Base-by-base conservation (phyloP, 2,888 invertebrate species). In the Gortyna flavago region DNA sequence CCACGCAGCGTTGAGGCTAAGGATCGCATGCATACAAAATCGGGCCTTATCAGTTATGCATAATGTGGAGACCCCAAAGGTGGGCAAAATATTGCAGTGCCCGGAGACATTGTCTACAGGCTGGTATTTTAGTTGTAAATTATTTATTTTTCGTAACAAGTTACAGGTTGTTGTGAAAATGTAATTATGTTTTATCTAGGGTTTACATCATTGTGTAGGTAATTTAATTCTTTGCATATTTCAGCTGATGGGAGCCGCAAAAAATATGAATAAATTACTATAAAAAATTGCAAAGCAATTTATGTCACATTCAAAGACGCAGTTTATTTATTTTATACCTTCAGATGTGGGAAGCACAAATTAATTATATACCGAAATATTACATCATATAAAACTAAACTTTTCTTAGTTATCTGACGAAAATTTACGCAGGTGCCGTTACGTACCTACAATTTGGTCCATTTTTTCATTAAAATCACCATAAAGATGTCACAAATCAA, bases 21-120 rank as follows among this genome's bases (percentile, higher is more conserved):
- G 96, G 96, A 96, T 95, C 96, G 95, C 92, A 97, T 97, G 97
- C 97, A 97, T 97, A 97, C 96, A 93, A 94, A 97, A 97, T 96
- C 90, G 93, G 89, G 93, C 96, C 96, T 96, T 96, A 96, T 97
- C 96, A 94, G 97, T 96, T 97, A 97, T 97, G 97, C 97, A 97
- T 97, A 97, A 96, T 97, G 95, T 94, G 94, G 94, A 93, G 95
- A 94, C 95, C 96, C 96, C 96, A 93, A 95, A 96, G 96, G 96
- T 96, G 95, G 89, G 95, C 96, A 96, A 96, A 96, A 96, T 96
- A 96, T 96, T 96, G 95, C 95, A 94, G 90, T 91, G 90, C 90
- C 91, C 90, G 89, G 89, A 88, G 85, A 88, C 83, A 86, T 71
- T 62, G 62, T 72, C 72, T 87, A 89, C 78, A 89, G 85, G 85